Evolutionary conservation across 53 echinoderm and acorn worm genomes (phyloP), one percentile per base, ranked within the genome.

Genomic region (Henricia sp.): DNA sequence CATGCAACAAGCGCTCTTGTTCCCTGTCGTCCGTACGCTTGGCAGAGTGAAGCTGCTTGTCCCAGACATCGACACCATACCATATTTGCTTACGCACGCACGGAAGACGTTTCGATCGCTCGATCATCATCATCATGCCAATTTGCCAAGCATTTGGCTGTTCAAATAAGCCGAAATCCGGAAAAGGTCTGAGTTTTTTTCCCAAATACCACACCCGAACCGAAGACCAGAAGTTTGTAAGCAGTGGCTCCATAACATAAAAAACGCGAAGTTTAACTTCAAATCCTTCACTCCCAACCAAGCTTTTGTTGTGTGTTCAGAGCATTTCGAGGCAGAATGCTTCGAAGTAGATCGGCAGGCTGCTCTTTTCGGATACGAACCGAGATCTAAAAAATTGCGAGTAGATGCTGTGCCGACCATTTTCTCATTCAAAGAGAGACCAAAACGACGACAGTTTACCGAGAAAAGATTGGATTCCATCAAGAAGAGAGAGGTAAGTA

Each of bases 381-480:
- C 44, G 9, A 63, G 70, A 37, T 55, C 21, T 20, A 68, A 77
- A 27, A 90, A 75, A 32, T 83, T 91, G 27, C 74, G 69, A 52
- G 73, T 68, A 13, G 91, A 67, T 52, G 91, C 84, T 0, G 84
- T 87, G 36, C 87, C 84, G 2, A 83, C 91, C 25, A 57, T 91
- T 21, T 75, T 73, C 54, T 53, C 54, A 19, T 73, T 54, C 25
- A 65, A 14, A 52, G 21, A 52, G 28, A 60, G 60, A 28, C 60
- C 59, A 30, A 66, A 60, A 12, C 0, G 32, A 0, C 32, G 62
- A 60, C 0, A 65, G 65, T 65, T 36, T 36, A 65, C 65, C 32
- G 37, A 17, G 30, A 65, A 36, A 36, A 65, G 65, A 65, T 36
- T 65, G 32, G 65, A 65, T 2, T 65, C 34, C 1, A 36, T 36